Evolutionary conservation across 2,113 vertebrate species (phyloP), one percentile per base, ranked within the genome.

Genomic region (Tragelaphus scriptus): DNA sequence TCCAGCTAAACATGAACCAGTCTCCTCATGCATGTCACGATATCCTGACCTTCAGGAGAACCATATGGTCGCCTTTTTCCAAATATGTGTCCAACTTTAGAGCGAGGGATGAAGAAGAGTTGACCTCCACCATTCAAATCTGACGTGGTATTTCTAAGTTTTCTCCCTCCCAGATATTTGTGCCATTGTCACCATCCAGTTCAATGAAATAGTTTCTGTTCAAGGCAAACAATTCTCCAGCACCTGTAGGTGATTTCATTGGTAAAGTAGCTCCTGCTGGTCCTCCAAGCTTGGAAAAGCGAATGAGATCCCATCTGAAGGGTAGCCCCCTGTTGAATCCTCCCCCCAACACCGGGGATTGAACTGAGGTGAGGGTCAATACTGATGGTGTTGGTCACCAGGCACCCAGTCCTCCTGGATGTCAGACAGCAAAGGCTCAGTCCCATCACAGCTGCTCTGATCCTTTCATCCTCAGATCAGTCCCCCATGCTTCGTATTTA

Each of bases 141-240:
- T 99, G 99, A 97, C 99, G 99, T 65, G 99, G 99, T 97, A 99
- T 99, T 97, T 99, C 99, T 98, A 99, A 98, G 96, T 99, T 99
- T 89, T 99, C 99, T 81, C 99, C 99, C 85, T 99, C 99, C 99
- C 99, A 99, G 98, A 99, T 99, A 98, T 99, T 99, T 99, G 99
- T 99, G 96, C 99, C 99, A 0, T 99, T 99, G 79, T 99, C 99
- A 1, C 92, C 99, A 99, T 21, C 99, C 99, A 0, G 99, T n/a
- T 99, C 99, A 1, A 98, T 99, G 56, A 99, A 99, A 94, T 99
- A 99, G 92, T 99, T 99, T 40, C 99, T 99, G 97, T 99, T 98
- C 99, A 99, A 99, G 13, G 99, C 99, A 63, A 99, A 99, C 32
- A 99, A 97, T 4, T 99, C 99, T 21, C 99, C 99, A 2, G 99